phyloP scores from a whole-genome alignment of 2,113 vertebrate species.

The Garra rufa region DNA sequence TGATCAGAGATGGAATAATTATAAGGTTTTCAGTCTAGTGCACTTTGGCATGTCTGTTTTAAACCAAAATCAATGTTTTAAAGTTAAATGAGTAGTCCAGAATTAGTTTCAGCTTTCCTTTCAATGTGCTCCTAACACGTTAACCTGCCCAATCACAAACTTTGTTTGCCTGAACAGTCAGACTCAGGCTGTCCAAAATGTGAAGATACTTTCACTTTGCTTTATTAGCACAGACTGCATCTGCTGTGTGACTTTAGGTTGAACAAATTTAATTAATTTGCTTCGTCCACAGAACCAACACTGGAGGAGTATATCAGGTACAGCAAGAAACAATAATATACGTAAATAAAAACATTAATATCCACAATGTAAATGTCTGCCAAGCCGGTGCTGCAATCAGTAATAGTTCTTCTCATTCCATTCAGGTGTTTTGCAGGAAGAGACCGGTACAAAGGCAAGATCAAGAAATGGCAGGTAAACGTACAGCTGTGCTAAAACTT shows the following conservation, averaged over 20 bases:
- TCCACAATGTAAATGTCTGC: not conserved
- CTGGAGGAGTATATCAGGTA: no score
- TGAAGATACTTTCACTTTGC: not conserved
- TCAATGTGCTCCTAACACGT: not conserved
- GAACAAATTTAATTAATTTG: not conserved
- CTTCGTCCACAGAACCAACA: not conserved
- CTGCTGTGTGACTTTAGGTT: not conserved
- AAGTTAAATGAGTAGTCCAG: no score
- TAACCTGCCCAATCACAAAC: not conserved
- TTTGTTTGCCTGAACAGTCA: not conserved
- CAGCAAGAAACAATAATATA: no score
- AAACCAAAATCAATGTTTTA: no score
- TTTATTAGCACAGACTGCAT: not conserved
- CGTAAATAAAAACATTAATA: not conserved
- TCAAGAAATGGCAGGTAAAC: not conserved
- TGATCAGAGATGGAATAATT: no score
- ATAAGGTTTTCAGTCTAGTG: no score
- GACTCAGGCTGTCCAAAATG: not conserved
- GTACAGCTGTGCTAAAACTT: not conserved
- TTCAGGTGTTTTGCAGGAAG: not conserved
- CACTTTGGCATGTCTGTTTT: no score
- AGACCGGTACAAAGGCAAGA: not conserved
- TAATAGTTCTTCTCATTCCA: not conserved
- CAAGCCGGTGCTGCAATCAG: not conserved
- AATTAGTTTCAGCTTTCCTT: no score